Evolutionary conservation across 2,113 vertebrate genomes (phyloP).

Genomic region (Cettia cetti): DNA sequence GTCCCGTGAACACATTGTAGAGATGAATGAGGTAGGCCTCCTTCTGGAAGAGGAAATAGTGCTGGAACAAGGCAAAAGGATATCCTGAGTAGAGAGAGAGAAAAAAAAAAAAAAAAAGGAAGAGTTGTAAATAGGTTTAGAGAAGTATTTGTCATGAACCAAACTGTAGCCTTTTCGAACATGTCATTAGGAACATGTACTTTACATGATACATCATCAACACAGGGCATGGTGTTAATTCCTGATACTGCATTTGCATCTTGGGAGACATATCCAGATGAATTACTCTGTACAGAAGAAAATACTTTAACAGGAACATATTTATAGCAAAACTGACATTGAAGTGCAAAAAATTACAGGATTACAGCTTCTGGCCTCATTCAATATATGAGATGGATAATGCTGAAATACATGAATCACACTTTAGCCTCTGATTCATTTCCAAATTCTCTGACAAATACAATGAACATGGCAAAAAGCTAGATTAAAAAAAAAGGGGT

Average conservation of each 20-base stretch:
- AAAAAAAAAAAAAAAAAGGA: not conserved
- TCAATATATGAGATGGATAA: not conserved
- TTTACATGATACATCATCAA: not conserved
- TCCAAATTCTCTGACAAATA: not conserved
- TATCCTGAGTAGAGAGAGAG: conserved; percentile 75
- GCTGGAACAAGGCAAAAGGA: conserved; percentile 90
- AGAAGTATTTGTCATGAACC: not conserved
- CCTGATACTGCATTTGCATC: not conserved
- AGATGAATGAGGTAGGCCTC: conserved; percentile 86
- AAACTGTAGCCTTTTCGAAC: not conserved
- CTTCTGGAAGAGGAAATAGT: conserved; percentile 87
- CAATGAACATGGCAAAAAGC: not conserved
- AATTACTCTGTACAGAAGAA: not conserved
- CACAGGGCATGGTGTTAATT: not conserved
- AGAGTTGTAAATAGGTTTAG: not conserved
- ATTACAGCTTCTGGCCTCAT: not conserved
- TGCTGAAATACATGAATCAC: not conserved
- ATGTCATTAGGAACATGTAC: not conserved
- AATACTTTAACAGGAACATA: not conserved
- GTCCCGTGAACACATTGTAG: conserved; percentile 86
- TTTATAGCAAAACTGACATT: not conserved
- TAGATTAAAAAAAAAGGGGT: not conserved
- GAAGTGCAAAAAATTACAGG: not conserved
- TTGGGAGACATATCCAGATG: not conserved
- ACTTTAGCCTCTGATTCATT: not conserved